Evolutionary conservation across 2,888 invertebrate genomes (phyloP), one percentile per base, ranked within the genome.

Genomic region (Margaritifera margaritifera): DNA sequence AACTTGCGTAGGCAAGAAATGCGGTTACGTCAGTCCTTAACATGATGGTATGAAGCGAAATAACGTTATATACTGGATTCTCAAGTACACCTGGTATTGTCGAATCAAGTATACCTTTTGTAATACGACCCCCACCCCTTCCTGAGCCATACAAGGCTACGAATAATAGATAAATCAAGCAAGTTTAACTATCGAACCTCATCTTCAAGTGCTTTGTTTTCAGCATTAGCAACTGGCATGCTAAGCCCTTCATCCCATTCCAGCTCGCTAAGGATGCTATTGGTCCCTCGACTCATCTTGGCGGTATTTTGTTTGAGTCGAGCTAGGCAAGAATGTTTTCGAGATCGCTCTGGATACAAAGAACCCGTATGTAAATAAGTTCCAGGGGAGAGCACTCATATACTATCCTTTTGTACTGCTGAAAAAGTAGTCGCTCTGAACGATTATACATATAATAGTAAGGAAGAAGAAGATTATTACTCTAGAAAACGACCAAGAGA

Each of bases 241-340:
- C 88, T 87, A 62, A 89, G 74, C 18, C 89, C 89, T 75, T 90
- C 89, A 73, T 89, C 89, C 90, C 90, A 90, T 74, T 88, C 88
- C 72, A 90, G 77, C 69, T 88, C 89, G 55, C 81, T 84, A 24
- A 89, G 78, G 62, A 89, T 83, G 71, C 83, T 84, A 66, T 82
- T 81, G 60, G 76, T 84, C 31, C 77, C 81, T 59, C 79, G 73
- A 66, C 81, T 80, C 85, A 84, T 84, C 63, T 72, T 83, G 71
- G 59, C 42, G 57, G 11, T 22, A 24, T 42, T 27, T 66, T 50
- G 25, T 58, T 54, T 57, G 57, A 64, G 24, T 65, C 53, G 57
- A 66, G 64, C 62, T 60, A 56, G 57, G 69, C 62, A 69, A 70
- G 71, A 76, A 71, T 71, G 74, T 75, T 80, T 76, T 76, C 58